Conservation (phyloP, 2,888 invertebrate species). For the Acrocera orbiculus region DNA sequence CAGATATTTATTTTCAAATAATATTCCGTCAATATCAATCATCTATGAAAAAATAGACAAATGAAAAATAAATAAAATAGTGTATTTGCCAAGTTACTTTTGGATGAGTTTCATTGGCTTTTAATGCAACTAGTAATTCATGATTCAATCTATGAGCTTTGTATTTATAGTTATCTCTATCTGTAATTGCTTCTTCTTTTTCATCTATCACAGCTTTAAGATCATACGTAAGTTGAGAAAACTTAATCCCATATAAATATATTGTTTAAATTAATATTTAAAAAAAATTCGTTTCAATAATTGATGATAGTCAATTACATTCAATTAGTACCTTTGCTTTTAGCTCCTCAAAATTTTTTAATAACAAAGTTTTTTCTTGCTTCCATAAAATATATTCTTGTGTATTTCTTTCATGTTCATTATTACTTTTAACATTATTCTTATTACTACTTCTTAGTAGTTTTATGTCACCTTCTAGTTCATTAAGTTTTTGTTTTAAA, state of each 20-base stretch:
- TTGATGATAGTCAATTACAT: too few species aligned
- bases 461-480: constrained; percentile 51
- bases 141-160: constrained; percentile 69
- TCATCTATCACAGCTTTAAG: constrained; percentile 64
- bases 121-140: constrained; percentile 53
- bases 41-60: constrained; percentile 21
- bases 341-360: constrained; percentile 25
- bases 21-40: constrained; percentile 60
- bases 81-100: constrained; percentile 16
- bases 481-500: constrained; percentile 49
- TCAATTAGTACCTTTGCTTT: constrained; percentile 20
- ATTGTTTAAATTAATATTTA: neutral
- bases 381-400: constrained; percentile 26
- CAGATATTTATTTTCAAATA: constrained; percentile 69
- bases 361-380: constrained; percentile 25
- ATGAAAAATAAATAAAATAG: too few species aligned
- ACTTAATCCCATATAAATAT: constrained; percentile 31
- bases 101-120: constrained; percentile 25
- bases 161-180: constrained; percentile 65
- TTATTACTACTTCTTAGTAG: constrained; percentile 35
- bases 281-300: neutral
- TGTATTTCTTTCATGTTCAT: neutral
- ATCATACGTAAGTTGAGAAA: constrained; percentile 55
- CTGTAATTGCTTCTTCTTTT: constrained; percentile 63
- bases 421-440: constrained; percentile 38